phyloP scores from a whole-genome alignment of 2,113 vertebrate species.

The Microcebus tavaratra region DNA sequence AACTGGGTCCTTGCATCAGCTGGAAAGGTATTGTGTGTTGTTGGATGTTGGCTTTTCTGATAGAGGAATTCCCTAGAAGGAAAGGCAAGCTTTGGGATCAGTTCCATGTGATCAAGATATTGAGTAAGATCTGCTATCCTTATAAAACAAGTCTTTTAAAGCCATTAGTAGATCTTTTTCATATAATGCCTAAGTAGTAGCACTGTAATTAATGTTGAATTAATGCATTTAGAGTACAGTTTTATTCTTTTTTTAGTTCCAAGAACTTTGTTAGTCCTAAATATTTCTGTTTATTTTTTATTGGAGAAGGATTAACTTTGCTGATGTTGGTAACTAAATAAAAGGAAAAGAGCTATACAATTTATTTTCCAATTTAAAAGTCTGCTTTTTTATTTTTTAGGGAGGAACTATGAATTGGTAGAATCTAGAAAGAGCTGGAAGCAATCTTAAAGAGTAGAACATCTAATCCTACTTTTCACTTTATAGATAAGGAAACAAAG shows the following conservation, averaged over 20 bases:
- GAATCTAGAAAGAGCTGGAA: slow-evolving; percentile 7
- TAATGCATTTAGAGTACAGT: background rate
- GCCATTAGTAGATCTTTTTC: background rate
- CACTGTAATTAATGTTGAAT: background rate
- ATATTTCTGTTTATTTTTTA: background rate
- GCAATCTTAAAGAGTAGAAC: background rate
- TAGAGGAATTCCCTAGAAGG: background rate
- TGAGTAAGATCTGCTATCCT: background rate
- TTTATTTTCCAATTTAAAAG: background rate
- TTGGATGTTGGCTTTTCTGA: background rate
- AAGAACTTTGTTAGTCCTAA: background rate
- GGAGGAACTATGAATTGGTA: background rate
- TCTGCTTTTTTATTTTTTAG: background rate
- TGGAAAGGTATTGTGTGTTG: slow-evolving; percentile 84
- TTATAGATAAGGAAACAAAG: background rate
- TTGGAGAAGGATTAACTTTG: background rate
- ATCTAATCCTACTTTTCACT: background rate
- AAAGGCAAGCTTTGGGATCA: background rate
- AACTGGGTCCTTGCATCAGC: slow-evolving; percentile 80
- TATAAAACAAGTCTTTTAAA: background rate
- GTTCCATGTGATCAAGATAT: background rate
- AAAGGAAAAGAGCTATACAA: background rate
- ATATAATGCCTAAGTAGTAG: background rate
- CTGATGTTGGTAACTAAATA: background rate
- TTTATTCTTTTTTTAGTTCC: background rate